Base-by-base conservation (phyloP, 2,113 vertebrate species). In the Setophaga kirtlandii region DNA sequence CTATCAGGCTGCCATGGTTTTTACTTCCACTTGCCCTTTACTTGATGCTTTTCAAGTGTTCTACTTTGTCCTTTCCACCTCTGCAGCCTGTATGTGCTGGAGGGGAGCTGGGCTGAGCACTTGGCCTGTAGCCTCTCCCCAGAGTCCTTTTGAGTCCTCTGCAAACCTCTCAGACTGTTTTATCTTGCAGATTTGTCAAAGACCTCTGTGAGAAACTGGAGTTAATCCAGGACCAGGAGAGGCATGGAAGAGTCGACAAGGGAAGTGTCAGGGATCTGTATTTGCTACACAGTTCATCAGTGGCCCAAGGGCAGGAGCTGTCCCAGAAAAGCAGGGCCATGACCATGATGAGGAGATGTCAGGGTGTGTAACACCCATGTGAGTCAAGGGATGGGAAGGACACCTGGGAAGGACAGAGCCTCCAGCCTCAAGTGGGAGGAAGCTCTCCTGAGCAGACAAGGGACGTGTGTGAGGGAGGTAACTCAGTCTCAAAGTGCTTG, bases 241-340 rank as follows among this genome's bases (percentile, higher is more conserved):
- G 46, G 50, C 35, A 31, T 3, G 82, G 47, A 53, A 73, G 52
- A 35, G 27, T 71, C 42, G 21, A 67, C 52, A 35, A 83, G 37
- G 42, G 49, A 87, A 58, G 14, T 23, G 23, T 46, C 31, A 41
- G 69, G n/a, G 37, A 20, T 46, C 55, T 87, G 28, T 0, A 82
- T 87, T 62, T 85, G 47, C 70, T 37, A 3, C 0, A 0, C 50
- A 62, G 65, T 9, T 74, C n/a, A 20, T 53, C 69, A n/a, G 1
- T 27, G 56, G 73, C 56, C 47, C 28, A 41, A 44, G 17, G 11
- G 33, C 13, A 25, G 39, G 56, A 82, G 60, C 14, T 55, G 28
- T 44, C 53, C 52, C 39, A 68, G 47, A 50, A 79, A 31, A 82
- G 35, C 39, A 70, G 0, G 2, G 20, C 39, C 2, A 4, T 65